Evolutionary conservation across 2,113 vertebrate genomes (phyloP).

Genomic region (Oryzias celebensis): DNA sequence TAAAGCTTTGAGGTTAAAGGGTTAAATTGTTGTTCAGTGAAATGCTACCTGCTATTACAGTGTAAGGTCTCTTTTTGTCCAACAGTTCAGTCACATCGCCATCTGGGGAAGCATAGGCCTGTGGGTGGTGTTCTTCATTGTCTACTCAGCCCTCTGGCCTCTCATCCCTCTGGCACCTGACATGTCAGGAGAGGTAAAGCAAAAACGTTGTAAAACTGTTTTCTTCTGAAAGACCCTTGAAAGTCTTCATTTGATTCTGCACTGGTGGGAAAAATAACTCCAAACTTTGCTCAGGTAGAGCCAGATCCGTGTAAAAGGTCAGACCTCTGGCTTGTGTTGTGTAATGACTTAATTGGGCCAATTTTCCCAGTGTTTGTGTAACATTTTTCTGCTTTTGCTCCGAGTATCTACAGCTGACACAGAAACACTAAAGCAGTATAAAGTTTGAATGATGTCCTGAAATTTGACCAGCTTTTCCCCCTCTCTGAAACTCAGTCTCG

Average conservation of each 20-base stretch:
- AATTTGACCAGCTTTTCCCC: not conserved
- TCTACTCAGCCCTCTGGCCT: conserved; percentile 97
- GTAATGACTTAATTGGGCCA: conserved; percentile 74
- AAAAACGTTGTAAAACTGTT: not conserved
- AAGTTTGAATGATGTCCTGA: not conserved
- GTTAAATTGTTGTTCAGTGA: too few relatives aligned
- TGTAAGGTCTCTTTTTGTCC: not conserved
- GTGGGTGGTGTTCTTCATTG: conserved; percentile 95
- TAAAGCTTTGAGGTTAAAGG: too few relatives aligned
- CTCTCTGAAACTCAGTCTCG: conserved; percentile 1
- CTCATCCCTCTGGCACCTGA: conserved; percentile 93
- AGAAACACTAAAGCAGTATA: conserved; percentile 40
- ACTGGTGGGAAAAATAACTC: conserved; percentile 52
- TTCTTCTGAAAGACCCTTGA: conserved; percentile 17
- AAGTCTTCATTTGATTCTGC: conserved; percentile 32
- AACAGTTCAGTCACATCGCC: conserved; percentile 95
- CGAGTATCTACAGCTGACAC: conserved; percentile 70
- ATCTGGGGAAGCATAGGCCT: conserved; percentile 98
- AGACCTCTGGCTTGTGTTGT: conserved; percentile 73
- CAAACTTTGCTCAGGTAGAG: conserved; percentile 37
- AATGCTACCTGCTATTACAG: too few relatives aligned
- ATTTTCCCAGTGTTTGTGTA: conserved; percentile 75
- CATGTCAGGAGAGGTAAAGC: conserved; percentile 97
- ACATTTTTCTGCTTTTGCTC: conserved; percentile 50
- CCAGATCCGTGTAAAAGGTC: conserved; percentile 56